Evolutionary conservation across 2,888 invertebrate genomes (phyloP).

Genomic region (Thera obeliscata): DNA sequence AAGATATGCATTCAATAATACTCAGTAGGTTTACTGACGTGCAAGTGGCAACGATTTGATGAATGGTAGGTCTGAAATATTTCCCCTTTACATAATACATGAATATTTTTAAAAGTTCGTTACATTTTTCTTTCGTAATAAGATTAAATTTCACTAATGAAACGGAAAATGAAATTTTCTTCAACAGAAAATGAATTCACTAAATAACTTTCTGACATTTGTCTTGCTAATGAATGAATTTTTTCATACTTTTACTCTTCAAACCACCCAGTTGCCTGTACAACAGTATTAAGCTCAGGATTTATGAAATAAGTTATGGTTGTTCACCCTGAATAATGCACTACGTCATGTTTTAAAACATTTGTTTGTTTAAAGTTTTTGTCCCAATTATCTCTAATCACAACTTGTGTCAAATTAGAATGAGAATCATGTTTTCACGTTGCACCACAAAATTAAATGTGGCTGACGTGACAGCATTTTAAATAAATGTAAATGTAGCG

Average conservation of each 20-base stretch:
- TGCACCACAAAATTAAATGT: slow-evolving; percentile 52
- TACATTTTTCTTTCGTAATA: slow-evolving; percentile 63
- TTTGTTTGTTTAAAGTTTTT: background rate
- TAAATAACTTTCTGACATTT: slow-evolving; percentile 71
- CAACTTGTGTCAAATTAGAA: slow-evolving; percentile 40
- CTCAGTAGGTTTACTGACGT: too few relatives aligned
- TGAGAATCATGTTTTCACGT: slow-evolving; percentile 41
- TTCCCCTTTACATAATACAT: slow-evolving; percentile 50
- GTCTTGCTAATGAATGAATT: slow-evolving; percentile 66
- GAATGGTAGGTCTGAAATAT: background rate
- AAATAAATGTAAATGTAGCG: slow-evolving; percentile 56
- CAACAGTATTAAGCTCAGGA: slow-evolving; percentile 36
- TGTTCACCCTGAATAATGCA: background rate
- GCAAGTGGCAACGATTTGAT: background rate
- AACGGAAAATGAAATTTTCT: slow-evolving; percentile 78
- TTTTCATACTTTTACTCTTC: slow-evolving; percentile 47
- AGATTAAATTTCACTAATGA: slow-evolving; percentile 80
- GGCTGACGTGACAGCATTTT: slow-evolving; percentile 53
- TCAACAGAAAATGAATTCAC: slow-evolving; percentile 64
- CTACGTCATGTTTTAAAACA: background rate
- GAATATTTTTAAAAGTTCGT: slow-evolving; percentile 62
- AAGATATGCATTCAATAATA: too few relatives aligned
- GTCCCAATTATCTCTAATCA: slow-evolving; percentile 7
- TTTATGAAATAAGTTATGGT: background rate
- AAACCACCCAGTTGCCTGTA: slow-evolving; percentile 34